Percentiles rank a stretch among this genome's conserved stretches.
Evolutionary conservation across 2,113 vertebrate species (phyloP).

Genomic region (Oriolus oriolus): DNA sequence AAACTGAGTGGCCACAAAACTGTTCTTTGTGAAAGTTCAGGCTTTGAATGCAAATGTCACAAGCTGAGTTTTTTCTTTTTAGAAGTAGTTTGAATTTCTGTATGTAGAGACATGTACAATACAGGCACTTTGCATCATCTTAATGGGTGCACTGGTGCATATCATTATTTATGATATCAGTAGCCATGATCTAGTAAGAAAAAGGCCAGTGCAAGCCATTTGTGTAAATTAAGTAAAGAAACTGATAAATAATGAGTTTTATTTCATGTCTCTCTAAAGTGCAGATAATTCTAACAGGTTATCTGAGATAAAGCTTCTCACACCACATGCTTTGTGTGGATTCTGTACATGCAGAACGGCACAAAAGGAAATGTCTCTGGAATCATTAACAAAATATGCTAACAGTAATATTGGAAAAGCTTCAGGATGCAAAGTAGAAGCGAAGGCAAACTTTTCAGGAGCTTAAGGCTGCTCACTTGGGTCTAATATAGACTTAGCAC

Average conservation of each 20-base stretch:
- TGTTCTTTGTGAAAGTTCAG: background rate
- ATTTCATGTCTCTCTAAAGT: background rate
- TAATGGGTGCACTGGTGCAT: background rate
- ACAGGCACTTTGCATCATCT: background rate
- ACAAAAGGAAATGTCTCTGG: background rate
- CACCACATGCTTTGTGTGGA: background rate
- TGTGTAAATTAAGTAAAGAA: background rate
- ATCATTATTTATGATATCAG: background rate
- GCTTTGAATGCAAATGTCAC: background rate
- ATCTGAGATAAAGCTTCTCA: background rate
- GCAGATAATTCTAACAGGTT: background rate
- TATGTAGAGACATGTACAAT: background rate
- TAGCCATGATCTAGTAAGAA: background rate
- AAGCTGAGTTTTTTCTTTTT: background rate
- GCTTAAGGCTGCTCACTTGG: conserved; percentile 79
- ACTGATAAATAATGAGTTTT: background rate
- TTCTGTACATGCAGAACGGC: background rate
- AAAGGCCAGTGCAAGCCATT: background rate
- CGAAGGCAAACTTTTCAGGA: conserved; percentile 69
- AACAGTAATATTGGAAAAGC: background rate
- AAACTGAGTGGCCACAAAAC: background rate
- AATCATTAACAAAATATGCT: background rate
- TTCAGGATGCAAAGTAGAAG: background rate
- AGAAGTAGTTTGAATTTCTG: background rate
- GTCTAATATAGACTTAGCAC: conserved; percentile 86